Evolutionary conservation across 2,113 vertebrate genomes (phyloP).

Genomic region (Gobiocypris rarus): DNA sequence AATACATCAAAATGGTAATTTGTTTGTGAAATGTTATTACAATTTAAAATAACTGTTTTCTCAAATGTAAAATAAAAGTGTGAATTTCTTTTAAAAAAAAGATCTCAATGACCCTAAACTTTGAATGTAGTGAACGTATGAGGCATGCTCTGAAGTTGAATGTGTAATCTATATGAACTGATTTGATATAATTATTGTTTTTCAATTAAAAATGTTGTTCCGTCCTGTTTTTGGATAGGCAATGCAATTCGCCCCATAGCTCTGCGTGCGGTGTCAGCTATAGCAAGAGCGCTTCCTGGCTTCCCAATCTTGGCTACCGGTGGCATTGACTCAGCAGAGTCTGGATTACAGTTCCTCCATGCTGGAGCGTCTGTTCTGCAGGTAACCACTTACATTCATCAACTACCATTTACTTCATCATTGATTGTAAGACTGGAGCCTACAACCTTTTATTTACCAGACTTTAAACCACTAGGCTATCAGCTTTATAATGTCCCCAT

Average conservation of each 20-base stretch:
- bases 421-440: background rate
- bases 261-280: constrained; percentile 86
- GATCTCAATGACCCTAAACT: background rate
- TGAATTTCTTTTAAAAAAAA: background rate
- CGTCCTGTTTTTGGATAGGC: constrained; percentile 70
- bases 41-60: no score
- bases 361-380: constrained; percentile 91
- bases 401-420: background rate
- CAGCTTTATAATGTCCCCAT: background rate
- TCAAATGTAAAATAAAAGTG: background rate
- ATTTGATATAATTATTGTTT: background rate
- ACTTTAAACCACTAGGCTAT: background rate
- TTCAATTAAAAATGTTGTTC: background rate
- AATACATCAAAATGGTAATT: no score
- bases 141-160: background rate
- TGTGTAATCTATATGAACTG: background rate
- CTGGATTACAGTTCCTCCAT: constrained; percentile 92
- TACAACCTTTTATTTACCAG: background rate
- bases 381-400: constrained; percentile 71
- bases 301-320: constrained; percentile 93
- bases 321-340: constrained; percentile 94
- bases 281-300: constrained; percentile 84
- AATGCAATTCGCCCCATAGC: constrained; percentile 90
- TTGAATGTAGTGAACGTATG: background rate
- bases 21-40: no score